Evolutionary conservation across 2,797 vertebrate species (phyloP), one percentile per base, ranked within the genome.

Genomic region (Amblyopsis hoosieri): DNA sequence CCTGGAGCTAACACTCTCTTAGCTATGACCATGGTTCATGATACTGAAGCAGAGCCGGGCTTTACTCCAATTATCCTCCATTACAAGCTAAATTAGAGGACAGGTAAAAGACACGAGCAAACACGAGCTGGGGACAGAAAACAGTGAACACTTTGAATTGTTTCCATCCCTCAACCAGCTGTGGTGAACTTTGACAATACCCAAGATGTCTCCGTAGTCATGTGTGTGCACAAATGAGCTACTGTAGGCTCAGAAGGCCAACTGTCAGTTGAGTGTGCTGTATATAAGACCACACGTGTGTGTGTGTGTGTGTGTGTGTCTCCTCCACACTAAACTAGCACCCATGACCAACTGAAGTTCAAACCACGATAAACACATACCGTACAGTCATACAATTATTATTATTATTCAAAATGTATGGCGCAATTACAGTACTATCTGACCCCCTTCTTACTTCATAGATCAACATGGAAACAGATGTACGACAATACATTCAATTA

Each of bases 211-310:
- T 64, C 67, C 60, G 57, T 65, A 45, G 57, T 71, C 63, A 15
- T 12, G 33, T 66, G 71, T 33, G 45, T 4, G 23, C 23, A 29
- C 23, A 29, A 29, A 29, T 29, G 3, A 29, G 23, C 23, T 29
- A 29, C 23, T 29, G 23, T 29, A 29, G 23, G 23, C 47, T 66
- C 23, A 9, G 13, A 1, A 10, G n/a, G 60, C 52, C 81, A 81
- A 79, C 82, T 85, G 85, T 76, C 73, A 45, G 58, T 55, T 67
- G 57, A 66, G 57, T 47, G 66, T 29, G 54, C 60, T 19, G 5
- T 75, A 29, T 29, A 29, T 29, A 37, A 78, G 57, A 64, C 33
- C 1, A 13, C 12, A 9, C 45, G 3, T 4, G 23, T 2, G 19
- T 19, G 19, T 19, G 19, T 12, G 37, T 19, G 12, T 33, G 19